These are phyloP conservation scores for Cheilosia soror DNA, from an alignment of 2,888 invertebrate species.

Conservation along the genomic window DNA sequence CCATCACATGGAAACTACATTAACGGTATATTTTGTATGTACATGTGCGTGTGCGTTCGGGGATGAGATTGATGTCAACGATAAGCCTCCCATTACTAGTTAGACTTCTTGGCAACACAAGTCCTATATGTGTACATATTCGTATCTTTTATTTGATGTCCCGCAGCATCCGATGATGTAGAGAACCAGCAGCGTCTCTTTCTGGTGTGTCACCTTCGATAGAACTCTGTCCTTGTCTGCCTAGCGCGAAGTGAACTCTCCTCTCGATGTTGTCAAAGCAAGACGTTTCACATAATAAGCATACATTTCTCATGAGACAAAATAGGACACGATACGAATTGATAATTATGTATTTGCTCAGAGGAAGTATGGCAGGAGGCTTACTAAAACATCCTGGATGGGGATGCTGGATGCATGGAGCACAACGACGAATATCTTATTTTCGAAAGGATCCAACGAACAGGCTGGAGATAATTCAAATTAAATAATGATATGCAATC, in stretches of 20 bases:
- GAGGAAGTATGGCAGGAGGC: not conserved
- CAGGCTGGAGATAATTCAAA: conserved; percentile 61
- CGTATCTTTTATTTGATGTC: conserved; percentile 4
- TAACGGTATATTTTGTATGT: conserved; percentile 32
- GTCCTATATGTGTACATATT: conserved; percentile 7
- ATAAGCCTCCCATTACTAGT: conserved; percentile 56
- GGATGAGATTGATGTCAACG: conserved; percentile 44
- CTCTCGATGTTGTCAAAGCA: conserved; percentile 27
- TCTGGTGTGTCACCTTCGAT: conserved; percentile 9
- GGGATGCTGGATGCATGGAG: not conserved
- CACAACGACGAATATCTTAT: conserved; percentile 3
- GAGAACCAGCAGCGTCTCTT: conserved; percentile 31
- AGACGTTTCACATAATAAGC: conserved; percentile 67
- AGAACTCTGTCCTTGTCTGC: conserved; percentile 33
- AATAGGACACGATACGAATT: conserved; percentile 72
- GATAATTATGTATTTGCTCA: conserved; percentile 63
- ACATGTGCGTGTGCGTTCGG: conserved; percentile 3
- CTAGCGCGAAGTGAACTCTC: conserved; percentile 56
- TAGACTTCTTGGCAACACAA: conserved; percentile 68
- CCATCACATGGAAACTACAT: conserved; percentile 37
- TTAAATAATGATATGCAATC: conserved; percentile 66
- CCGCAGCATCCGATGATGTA: conserved; percentile 15
- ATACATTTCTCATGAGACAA: conserved; percentile 73
- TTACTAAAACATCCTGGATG: not conserved
- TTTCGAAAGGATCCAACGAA: conserved; percentile 11